phyloP scores from a whole-genome alignment of 2,113 vertebrate species.

The Leptosomus discolor region DNA sequence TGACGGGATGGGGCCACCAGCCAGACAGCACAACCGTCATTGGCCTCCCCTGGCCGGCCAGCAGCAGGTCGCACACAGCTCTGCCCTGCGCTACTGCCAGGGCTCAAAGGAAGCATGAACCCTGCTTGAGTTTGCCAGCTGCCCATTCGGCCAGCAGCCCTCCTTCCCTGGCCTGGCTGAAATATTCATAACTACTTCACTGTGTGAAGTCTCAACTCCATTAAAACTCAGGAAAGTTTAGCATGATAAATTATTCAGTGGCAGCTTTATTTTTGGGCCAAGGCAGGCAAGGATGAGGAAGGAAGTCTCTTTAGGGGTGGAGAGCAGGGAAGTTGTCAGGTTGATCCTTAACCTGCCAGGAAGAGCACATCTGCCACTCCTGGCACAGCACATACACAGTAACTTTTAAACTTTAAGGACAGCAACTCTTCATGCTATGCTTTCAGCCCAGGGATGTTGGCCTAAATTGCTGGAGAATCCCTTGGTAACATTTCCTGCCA shows the following conservation, averaged over 20 bases:
- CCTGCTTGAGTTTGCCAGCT: not conserved
- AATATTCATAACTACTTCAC: conserved; percentile 37
- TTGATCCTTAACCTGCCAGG: not conserved
- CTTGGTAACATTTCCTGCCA: not conserved
- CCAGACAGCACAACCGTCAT: not conserved
- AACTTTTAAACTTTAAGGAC: not conserved
- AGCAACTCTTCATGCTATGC: not conserved
- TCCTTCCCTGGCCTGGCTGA: not conserved
- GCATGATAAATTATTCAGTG: conserved; percentile 32
- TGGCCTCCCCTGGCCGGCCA: not conserved
- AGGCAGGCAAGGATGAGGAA: not conserved
- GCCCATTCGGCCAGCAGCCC: not conserved
- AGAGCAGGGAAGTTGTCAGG: not conserved
- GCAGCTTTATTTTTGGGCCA: conserved; percentile 42
- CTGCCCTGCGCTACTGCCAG: not conserved
- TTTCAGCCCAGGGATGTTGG: not conserved
- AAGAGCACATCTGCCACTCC: not conserved
- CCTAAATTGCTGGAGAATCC: not conserved
- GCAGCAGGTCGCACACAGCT: not conserved
- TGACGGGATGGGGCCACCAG: not conserved
- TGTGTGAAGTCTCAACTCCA: not conserved
- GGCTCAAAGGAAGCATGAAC: not conserved
- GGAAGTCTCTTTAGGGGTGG: not conserved
- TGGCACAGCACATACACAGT: not conserved
- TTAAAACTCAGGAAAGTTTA: conserved; percentile 49